These are phyloP conservation scores for Choreutis nemorana DNA, from an alignment of 2,888 invertebrate species.

Conservation along the genomic window DNA sequence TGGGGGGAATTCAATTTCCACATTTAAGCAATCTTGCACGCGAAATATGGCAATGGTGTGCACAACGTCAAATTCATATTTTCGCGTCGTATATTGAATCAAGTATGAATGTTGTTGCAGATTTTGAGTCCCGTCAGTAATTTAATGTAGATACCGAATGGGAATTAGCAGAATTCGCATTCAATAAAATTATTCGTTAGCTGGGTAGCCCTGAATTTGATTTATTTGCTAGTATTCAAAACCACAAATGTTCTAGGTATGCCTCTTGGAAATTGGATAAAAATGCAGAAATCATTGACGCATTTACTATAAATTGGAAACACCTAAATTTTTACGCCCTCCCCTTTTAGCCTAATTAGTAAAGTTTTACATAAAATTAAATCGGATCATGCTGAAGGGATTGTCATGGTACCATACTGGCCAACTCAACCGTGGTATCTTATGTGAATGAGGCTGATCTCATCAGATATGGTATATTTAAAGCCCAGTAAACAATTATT, in stretches of 20 bases:
- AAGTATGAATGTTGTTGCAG: not conserved
- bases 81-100: not conserved
- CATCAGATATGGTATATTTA: constrained; percentile 1
- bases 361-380: constrained; percentile 8
- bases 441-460: constrained; percentile 2
- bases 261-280: constrained; percentile 11
- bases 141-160: constrained; percentile 9
- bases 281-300: constrained; percentile 8
- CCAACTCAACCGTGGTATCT: constrained; percentile 11
- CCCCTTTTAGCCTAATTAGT: constrained; percentile 9
- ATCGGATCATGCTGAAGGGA: constrained; percentile 5
- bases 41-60: not conserved
- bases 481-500: not conserved
- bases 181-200: constrained; percentile 1
- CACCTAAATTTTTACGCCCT: constrained; percentile 10
- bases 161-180: constrained; percentile 5
- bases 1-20: not conserved
- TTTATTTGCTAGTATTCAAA: constrained; percentile 10
- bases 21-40: not conserved
- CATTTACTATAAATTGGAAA: constrained; percentile 11
- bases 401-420: constrained; percentile 10
- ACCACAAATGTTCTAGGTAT: constrained; percentile 12
- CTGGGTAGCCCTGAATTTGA: constrained; percentile 11
- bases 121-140: not conserved
- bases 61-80: not conserved